Conservation (phyloP, 2,888 invertebrate species). For the Melanostoma mellinum region DNA sequence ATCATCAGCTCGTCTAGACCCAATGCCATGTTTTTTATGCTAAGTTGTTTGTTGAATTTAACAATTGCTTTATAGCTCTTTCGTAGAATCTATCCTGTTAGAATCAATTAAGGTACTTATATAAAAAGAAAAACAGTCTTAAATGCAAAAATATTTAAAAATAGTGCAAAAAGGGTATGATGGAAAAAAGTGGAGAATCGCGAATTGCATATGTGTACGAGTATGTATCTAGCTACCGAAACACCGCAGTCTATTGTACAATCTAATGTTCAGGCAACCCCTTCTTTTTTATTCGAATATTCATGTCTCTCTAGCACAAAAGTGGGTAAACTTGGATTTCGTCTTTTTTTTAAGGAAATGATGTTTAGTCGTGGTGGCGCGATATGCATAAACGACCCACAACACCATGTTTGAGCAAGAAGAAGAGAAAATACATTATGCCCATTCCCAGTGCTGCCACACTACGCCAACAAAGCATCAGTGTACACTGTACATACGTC, state of each 20-base stretch:
- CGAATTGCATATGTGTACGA: not conserved
- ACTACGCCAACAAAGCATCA: constrained; percentile 2
- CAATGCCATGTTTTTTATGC: constrained; percentile 17
- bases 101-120: constrained; percentile 64
- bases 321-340: constrained; percentile 44
- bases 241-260: constrained; percentile 45
- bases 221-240: not conserved
- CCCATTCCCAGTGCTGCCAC: constrained; percentile 40
- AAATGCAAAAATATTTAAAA: constrained; percentile 4
- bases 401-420: constrained; percentile 43
- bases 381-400: constrained; percentile 27
- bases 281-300: not conserved
- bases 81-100: constrained; percentile 54
- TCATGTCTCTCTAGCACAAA: constrained; percentile 2
- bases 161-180: not conserved
- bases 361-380: constrained; percentile 39
- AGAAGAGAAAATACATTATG: constrained; percentile 35
- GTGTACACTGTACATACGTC: constrained; percentile 21
- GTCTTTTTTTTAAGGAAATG: constrained; percentile 41
- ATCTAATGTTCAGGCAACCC: constrained; percentile 33
- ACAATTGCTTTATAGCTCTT: constrained; percentile 65
- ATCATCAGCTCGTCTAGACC: constrained; percentile 53
- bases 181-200: constrained; percentile 2
- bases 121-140: constrained; percentile 5
- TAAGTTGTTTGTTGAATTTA: constrained; percentile 43